Base-by-base conservation (phyloP, 2,797 vertebrate genomes). In the Mus spretus region DNA sequence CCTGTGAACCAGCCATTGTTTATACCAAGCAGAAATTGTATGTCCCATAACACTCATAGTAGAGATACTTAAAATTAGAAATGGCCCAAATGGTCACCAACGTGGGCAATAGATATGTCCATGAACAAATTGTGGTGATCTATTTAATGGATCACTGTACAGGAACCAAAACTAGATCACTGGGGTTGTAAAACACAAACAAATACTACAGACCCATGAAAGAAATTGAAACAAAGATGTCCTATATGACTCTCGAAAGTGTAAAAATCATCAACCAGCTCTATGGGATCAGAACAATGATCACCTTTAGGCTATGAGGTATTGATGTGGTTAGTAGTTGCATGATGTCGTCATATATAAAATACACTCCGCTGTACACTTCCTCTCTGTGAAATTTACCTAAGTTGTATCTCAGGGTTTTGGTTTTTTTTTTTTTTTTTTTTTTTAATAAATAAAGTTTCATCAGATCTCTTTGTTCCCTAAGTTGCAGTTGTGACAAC, bases 111-210 rank as follows among this genome's bases (percentile, higher is more conserved):
- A 47, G 47, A 15, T 26, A 77, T 34, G 12, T 50, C n/a, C 11
- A 28, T 37, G 63, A 63, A 72, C 74, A 90, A 93, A 75, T 13
- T 82, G 47, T 53, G n/a, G 34, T 31, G 24, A 57, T 65, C 95
- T 90, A 93, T 44, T 84, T 61, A 72, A 44, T 93, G 40, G 70
- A 72, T 85, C 31, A 86, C 4, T 44, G 47, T 8, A 53, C 0
- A 57, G 89, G 53, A 95, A 92, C 61, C 31, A 95, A 89, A 90
- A 95, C 55, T 34, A 90, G 61, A 96, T 14, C 44, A 77, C 50
- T 31, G n/a, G 75, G 59, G 59, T 28, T 61, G 3, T 14, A 87
- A 94, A 96, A 59, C 26, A 34, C 24, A 1, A 47, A 3, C 85
- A 93, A 81, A 77, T 91, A 80, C 94, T 80, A 93, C 37, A 85